A percentile compares a stretch with the other conserved stretches of the same genome.
phyloP scores from a whole-genome alignment of 2,888 invertebrate species.

The Byasa hedistus region DNA sequence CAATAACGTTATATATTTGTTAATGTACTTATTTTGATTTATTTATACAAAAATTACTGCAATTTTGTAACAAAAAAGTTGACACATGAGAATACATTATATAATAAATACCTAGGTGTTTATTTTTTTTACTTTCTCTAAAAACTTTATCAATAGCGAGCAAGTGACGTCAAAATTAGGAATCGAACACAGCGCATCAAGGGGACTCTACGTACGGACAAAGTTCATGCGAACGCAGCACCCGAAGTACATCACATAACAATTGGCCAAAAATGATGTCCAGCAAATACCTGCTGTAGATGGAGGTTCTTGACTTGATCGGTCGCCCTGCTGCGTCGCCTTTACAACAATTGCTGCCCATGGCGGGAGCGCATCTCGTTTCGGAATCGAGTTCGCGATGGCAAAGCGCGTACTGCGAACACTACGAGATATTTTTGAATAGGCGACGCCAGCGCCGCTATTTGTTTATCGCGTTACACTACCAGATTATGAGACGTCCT shows the following conservation, averaged over 20 bases:
- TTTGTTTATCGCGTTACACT: slow-evolving; percentile 43
- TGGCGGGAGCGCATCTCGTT: slow-evolving; percentile 67
- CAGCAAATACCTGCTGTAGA: slow-evolving; percentile 76
- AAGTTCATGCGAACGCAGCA: slow-evolving; percentile 49
- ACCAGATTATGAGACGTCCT: slow-evolving; percentile 27
- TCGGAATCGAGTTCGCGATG: slow-evolving; percentile 60
- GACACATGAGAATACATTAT: too few species aligned
- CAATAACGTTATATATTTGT: too few species aligned
- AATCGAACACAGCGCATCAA: slow-evolving; percentile 34
- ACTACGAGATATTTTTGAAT: slow-evolving; percentile 61
- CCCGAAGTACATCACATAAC: slow-evolving; percentile 59
- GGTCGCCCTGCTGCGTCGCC: slow-evolving; percentile 74
- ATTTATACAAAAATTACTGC: too few species aligned
- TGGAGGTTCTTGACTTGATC: slow-evolving; percentile 69
- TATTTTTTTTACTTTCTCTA: too few species aligned
- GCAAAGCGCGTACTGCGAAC: slow-evolving; percentile 63
- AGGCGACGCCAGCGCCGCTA: slow-evolving; percentile 58
- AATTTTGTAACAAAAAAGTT: too few species aligned
- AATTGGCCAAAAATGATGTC: slow-evolving; percentile 60
- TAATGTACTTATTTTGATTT: too few species aligned
- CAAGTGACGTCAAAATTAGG: slow-evolving; percentile 39
- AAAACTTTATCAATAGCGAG: not conserved
- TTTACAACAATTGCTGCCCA: slow-evolving; percentile 82
- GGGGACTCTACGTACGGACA: slow-evolving; percentile 57
- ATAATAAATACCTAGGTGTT: too few species aligned